Base-by-base conservation (phyloP, 2,888 invertebrate genomes). In the Ichneumoninae sp. region DNA sequence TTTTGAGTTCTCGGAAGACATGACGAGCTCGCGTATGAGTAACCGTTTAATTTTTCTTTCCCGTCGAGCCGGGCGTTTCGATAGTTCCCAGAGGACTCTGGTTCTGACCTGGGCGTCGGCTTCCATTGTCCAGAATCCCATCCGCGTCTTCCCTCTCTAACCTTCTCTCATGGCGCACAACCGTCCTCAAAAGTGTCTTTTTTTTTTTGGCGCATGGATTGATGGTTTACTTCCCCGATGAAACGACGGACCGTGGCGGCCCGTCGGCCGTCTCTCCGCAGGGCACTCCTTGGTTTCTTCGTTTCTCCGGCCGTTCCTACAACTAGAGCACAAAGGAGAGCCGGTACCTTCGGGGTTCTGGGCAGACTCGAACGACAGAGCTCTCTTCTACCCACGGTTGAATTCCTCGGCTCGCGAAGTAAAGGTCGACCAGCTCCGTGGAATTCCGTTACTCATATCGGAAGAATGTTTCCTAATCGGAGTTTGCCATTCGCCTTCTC, bases 81-180 rank as follows among this genome's bases (percentile, higher is more conserved):
- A 66, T 3, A 13, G 70, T 76, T 40, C 6, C 50, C 40, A 40
- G 66, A 16, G 60, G 22, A 33, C 1, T 19, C 16, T 62, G 52
- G 47, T 71, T 22, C 50, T 66, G 22, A 70, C 8, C 40, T 60
- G 75, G 79, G 70, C 79, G 72, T 81, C 75, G 84, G 62, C 72
- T 84, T 84, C 72, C 54, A 89, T 89, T 70, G 76, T 81, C 44
- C 78, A 33, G 65, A 30, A 50, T 70, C 54, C 78, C 47, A 54
- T 74, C 78, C 40, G 47, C 19, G 10, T 44, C n/a, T 44, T 68
- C 22, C 57, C 36, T 50, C 50, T 60, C 26, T 16, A 19, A 33
- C 19, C 16, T 50, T 30, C 4, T 13, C 26, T 66, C 68, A 26
- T 16, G 33, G n/a, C 33, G 30, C 33, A 62, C 13, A 54, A 16